Conservation (phyloP, 2,888 invertebrate species). For the Alloplasta piceator region DNA sequence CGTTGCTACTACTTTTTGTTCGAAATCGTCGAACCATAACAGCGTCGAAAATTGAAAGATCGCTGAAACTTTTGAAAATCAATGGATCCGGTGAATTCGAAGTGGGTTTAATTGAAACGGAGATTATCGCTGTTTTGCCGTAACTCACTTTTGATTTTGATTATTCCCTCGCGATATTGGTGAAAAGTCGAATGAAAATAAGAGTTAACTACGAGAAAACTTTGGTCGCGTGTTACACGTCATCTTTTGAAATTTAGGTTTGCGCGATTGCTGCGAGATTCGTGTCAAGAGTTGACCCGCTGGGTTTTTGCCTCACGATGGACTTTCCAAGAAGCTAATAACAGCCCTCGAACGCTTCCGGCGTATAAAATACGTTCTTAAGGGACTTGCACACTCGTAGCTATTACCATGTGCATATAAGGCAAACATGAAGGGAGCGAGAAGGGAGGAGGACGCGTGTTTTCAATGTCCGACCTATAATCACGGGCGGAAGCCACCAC, state of each 20-base stretch:
- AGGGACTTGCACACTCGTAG: too few species aligned
- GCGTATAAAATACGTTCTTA: background rate
- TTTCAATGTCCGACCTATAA: conserved; percentile 46
- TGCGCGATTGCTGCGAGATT: conserved; percentile 26
- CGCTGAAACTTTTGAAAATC: too few species aligned
- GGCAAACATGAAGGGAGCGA: background rate
- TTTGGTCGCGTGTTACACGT: conserved; percentile 13
- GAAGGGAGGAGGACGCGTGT: conserved; percentile 30
- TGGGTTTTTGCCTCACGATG: conserved; percentile 15
- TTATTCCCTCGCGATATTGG: too few species aligned
- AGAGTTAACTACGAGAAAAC: background rate
- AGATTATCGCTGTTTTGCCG: too few species aligned
- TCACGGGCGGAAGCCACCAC: conserved; percentile 41
- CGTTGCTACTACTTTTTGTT: too few species aligned
- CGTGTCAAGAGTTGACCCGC: conserved; percentile 44
- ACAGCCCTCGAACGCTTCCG: background rate
- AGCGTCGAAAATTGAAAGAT: too few species aligned
- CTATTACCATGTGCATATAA: background rate
- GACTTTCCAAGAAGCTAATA: conserved; percentile 50
- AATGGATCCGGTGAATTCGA: too few species aligned
- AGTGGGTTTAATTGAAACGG: too few species aligned
- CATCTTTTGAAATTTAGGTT: background rate
- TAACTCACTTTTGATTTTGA: too few species aligned
- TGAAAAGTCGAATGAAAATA: background rate
- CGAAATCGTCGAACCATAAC: too few species aligned